A percentile compares a stretch with the other conserved stretches of the same genome.
phyloP scores from a whole-genome alignment of 1,140 invertebrate genomes.

The Oscheius sp. region DNA sequence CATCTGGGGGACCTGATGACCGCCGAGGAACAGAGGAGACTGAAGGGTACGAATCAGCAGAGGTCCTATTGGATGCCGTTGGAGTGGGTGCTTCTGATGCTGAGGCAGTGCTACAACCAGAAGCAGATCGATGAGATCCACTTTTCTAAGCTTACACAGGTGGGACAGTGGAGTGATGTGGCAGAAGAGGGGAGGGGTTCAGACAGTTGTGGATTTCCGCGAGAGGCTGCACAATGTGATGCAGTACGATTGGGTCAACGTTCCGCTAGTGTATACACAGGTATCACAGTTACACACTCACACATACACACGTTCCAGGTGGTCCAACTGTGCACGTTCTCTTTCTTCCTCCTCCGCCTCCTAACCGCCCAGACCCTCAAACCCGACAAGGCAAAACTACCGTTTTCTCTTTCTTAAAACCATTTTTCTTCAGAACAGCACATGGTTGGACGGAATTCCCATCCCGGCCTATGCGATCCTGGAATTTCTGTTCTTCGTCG shows the following conservation, averaged over 20 bases:
- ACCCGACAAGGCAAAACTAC: neutral
- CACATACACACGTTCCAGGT: conserved; percentile 1
- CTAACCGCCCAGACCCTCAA: neutral
- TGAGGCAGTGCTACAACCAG: conserved; percentile 5
- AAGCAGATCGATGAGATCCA: conserved; percentile 30
- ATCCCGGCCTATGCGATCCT: conserved; percentile 42
- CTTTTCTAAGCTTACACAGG: conserved; percentile 32
- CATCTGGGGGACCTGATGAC: conserved; percentile 5
- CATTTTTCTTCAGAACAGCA: neutral
- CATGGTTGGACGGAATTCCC: neutral
- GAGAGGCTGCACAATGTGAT: conserved; percentile 33
- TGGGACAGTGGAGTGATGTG: too few species aligned
- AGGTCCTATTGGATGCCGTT: conserved; percentile 35
- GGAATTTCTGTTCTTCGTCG: conserved; percentile 45
- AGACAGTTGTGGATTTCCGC: conserved; percentile 36
- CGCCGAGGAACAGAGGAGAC: neutral
- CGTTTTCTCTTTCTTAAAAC: neutral
- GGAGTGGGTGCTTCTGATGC: conserved; percentile 31
- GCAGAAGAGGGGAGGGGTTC: too few species aligned
- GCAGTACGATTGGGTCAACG: conserved; percentile 36
- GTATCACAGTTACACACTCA: neutral
- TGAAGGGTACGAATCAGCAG: neutral
- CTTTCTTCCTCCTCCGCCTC: conserved; percentile 3
- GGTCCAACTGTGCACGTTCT: neutral
- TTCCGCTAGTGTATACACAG: conserved; percentile 46